Percentiles rank a stretch among this genome's conserved stretches.
Evolutionary conservation across 2,888 invertebrate genomes (phyloP).

Genomic region (Agonopterix alstromeriana): DNA sequence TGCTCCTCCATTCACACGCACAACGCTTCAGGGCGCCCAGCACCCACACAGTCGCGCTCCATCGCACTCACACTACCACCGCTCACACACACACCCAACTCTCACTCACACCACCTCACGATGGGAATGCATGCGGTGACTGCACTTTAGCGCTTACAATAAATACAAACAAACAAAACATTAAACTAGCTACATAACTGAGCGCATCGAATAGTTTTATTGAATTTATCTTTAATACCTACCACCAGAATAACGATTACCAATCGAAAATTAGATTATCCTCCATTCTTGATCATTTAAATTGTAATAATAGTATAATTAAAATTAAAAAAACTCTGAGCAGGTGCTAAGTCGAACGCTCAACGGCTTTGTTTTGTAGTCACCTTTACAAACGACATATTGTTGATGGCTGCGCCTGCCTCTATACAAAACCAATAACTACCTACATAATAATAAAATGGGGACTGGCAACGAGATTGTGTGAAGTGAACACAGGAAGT

Average conservation of each 20-base stretch:
- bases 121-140: slow-evolving; percentile 75
- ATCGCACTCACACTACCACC: slow-evolving; percentile 47
- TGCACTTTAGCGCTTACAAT: slow-evolving; percentile 74
- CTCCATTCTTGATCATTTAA: slow-evolving; percentile 14
- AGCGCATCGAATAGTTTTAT: slow-evolving; percentile 46
- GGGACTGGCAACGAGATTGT: slow-evolving; percentile 59
- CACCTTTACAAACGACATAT: slow-evolving; percentile 71
- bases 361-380: slow-evolving; percentile 72
- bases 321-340: slow-evolving; percentile 33
- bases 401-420: slow-evolving; percentile 62
- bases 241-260: no score
- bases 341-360: slow-evolving; percentile 63
- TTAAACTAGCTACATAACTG: slow-evolving; percentile 52
- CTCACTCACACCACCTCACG: slow-evolving; percentile 48
- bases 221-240: slow-evolving; percentile 7
- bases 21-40: slow-evolving; percentile 65
- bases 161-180: slow-evolving; percentile 75
- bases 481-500: slow-evolving; percentile 66
- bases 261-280: no score
- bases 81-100: slow-evolving; percentile 33
- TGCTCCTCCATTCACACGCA: slow-evolving; percentile 75
- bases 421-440: slow-evolving; percentile 68
- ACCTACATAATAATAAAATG: slow-evolving; percentile 69
- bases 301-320: slow-evolving; percentile 17
- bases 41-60: slow-evolving; percentile 38